Conservation (phyloP, 2,888 invertebrate species). For the Pyrgus malvae region DNA sequence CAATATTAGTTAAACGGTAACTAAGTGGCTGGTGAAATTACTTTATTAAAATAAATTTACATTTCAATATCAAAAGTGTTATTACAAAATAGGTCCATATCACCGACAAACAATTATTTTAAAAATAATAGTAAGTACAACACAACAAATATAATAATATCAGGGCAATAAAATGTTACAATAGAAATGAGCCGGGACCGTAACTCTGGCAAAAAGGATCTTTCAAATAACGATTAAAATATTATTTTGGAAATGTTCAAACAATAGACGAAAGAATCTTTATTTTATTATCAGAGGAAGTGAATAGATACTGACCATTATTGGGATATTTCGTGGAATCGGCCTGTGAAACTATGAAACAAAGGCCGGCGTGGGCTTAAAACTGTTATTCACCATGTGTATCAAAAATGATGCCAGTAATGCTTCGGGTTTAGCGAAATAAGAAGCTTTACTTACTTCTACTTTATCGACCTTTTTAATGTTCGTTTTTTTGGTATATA, state of each 20-base stretch:
- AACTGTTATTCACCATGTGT: conserved; percentile 56
- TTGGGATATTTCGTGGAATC: conserved; percentile 63
- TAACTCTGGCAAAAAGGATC: conserved; percentile 50
- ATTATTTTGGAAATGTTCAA: conserved; percentile 64
- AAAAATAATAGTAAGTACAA: conserved; percentile 30
- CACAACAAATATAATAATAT: conserved; percentile 45
- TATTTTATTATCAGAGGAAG: conserved; percentile 72
- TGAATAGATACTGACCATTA: conserved; percentile 69
- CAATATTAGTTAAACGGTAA: no score
- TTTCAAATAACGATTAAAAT: conserved; percentile 70
- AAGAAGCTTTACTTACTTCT: neutral
- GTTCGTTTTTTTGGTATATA: no score
- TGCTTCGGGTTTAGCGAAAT: neutral
- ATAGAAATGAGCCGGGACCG: conserved; percentile 43
- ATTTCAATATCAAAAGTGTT: no score
- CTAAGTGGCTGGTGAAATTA: no score
- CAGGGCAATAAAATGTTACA: conserved; percentile 65
- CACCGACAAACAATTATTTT: conserved; percentile 44
- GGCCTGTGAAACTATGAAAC: conserved; percentile 57
- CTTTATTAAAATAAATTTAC: no score
- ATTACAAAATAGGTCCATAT: conserved; percentile 20
- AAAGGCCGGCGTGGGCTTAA: conserved; percentile 49
- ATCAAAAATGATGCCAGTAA: conserved; percentile 32
- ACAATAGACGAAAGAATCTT: conserved; percentile 66
- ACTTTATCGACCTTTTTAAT: neutral